Percentiles rank a stretch among this genome's conserved stretches.
These are phyloP conservation scores for Lamprotornis superbus DNA, from an alignment of 2,113 vertebrate genomes.

Conservation along the genomic window DNA sequence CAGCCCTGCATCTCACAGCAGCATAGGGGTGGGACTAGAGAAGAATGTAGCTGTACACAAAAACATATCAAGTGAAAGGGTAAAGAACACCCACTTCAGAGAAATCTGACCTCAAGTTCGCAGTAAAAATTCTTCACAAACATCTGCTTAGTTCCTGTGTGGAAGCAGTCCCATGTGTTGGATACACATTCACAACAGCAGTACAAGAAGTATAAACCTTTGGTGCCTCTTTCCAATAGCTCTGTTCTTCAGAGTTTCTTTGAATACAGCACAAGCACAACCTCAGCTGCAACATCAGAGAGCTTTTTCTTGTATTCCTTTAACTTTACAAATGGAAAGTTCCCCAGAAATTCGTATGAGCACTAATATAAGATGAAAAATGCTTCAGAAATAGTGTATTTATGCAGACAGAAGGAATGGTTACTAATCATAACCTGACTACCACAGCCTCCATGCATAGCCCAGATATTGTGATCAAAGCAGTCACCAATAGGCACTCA, in stretches of 20 bases:
- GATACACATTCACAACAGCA: neutral
- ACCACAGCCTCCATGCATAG: neutral
- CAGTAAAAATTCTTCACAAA: slow-evolving; percentile 24
- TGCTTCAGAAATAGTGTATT: neutral
- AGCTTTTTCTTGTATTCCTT: neutral
- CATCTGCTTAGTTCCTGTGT: neutral
- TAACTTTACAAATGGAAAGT: neutral
- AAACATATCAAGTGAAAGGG: slow-evolving; percentile 23
- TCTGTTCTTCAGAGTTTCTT: neutral
- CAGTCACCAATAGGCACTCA: neutral
- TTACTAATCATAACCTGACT: neutral
- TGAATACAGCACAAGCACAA: neutral
- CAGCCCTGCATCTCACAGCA: neutral
- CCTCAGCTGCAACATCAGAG: neutral
- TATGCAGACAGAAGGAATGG: neutral
- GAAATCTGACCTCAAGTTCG: slow-evolving; percentile 40
- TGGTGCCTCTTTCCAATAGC: neutral
- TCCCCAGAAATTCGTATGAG: neutral
- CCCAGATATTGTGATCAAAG: neutral
- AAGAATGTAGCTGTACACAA: slow-evolving; percentile 44
- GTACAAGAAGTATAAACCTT: neutral
- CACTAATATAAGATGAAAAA: neutral
- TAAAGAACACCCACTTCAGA: slow-evolving; percentile 18
- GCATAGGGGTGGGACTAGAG: slow-evolving; percentile 21
- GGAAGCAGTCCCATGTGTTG: neutral